Conservation (phyloP, 2,888 invertebrate species). For the Sesia bembeciformis region DNA sequence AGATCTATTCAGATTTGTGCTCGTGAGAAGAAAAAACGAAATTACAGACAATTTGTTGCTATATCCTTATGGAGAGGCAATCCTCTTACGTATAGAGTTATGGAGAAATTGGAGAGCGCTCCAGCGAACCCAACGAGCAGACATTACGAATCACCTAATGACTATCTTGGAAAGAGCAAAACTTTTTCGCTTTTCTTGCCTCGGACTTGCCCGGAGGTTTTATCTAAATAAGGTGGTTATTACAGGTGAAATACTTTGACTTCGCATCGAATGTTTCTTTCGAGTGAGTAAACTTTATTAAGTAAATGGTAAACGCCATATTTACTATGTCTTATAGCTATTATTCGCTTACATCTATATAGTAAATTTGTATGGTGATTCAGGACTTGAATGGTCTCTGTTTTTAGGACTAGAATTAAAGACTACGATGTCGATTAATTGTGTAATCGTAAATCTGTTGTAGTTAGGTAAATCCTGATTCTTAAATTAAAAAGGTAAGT, state of each 20-base stretch:
- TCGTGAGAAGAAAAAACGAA: conserved; percentile 66
- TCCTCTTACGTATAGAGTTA: conserved; percentile 44
- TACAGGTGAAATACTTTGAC: conserved; percentile 19
- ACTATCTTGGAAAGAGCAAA: conserved; percentile 49
- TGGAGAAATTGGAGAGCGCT: conserved; percentile 12
- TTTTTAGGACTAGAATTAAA: too few species aligned
- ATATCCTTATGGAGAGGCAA: conserved; percentile 64
- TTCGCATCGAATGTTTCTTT: neutral
- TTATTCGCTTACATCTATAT: too few species aligned
- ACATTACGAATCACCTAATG: conserved; percentile 33
- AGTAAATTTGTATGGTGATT: too few species aligned
- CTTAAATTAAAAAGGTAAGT: too few species aligned
- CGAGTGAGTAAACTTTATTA: neutral
- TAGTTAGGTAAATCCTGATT: too few species aligned
- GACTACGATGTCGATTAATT: too few species aligned
- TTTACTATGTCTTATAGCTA: neutral
- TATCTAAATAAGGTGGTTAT: conserved; percentile 52
- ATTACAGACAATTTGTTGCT: conserved; percentile 66
- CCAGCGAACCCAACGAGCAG: conserved; percentile 7
- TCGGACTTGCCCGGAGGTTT: conserved; percentile 29
- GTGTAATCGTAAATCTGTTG: too few species aligned
- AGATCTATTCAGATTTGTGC: conserved; percentile 45
- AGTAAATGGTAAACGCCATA: neutral
- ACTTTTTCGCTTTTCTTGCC: conserved; percentile 43
- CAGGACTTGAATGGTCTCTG: too few species aligned